These are phyloP conservation scores for Melanostigma gelatinosum DNA, from an alignment of 2,113 vertebrate genomes.

Conservation along the genomic window DNA sequence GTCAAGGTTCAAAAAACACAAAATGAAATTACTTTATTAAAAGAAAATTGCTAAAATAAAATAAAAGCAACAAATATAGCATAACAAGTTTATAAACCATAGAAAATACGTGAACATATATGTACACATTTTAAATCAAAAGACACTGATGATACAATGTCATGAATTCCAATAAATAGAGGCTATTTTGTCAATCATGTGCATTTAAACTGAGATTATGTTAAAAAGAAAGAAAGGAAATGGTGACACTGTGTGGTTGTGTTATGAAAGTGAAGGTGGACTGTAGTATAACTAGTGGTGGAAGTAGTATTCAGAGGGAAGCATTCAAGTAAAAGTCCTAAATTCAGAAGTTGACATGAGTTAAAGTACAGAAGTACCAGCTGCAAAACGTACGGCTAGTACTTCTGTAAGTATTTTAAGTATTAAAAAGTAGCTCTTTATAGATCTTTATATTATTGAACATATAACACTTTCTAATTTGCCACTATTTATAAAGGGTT, in stretches of 20 bases:
- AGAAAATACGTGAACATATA: neutral
- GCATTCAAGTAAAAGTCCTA: neutral
- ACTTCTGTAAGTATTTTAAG: neutral
- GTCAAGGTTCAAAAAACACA: neutral
- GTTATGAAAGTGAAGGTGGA: conserved; percentile 26
- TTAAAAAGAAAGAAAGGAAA: conserved; percentile 26
- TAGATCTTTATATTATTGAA: neutral
- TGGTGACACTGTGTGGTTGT: conserved; percentile 62
- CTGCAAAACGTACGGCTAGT: neutral
- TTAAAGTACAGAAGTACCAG: neutral
- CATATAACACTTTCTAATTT: neutral
- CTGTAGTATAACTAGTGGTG: neutral
- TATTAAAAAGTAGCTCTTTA: neutral
- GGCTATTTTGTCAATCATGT: neutral
- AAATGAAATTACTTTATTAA: neutral
- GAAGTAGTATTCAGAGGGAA: neutral
- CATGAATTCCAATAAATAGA: neutral
- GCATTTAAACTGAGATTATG: neutral
- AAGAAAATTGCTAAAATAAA: neutral
- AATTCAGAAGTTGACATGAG: neutral
- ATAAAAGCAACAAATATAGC: neutral
- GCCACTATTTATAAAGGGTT: neutral
- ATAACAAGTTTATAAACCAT: neutral
- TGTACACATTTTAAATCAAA: neutral
- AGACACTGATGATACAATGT: neutral